These are phyloP conservation scores for Onychorhynchus coronatus DNA, from an alignment of 2,113 vertebrate species.

Conservation along the genomic window DNA sequence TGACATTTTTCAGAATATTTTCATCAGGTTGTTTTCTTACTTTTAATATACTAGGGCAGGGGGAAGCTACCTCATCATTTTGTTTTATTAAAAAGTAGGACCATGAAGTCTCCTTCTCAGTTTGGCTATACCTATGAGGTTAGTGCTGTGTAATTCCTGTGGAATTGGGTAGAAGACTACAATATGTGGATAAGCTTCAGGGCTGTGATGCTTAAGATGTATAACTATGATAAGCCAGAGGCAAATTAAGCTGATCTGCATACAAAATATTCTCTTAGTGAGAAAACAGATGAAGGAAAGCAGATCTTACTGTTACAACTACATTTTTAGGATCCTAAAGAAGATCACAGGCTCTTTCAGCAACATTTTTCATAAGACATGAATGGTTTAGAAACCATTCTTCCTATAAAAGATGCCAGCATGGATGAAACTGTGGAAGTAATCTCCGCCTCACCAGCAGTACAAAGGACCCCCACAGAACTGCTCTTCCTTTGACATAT, in stretches of 20 bases:
- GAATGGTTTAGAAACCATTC: not conserved
- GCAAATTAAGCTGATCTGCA: not conserved
- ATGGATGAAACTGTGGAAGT: not conserved
- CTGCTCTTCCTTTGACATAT: not conserved
- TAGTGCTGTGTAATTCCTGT: not conserved
- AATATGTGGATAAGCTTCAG: not conserved
- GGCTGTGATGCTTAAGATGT: not conserved
- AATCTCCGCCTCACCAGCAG: not conserved
- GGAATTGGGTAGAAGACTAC: not conserved
- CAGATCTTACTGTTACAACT: not conserved
- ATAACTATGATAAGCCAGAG: not conserved
- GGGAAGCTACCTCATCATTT: not conserved
- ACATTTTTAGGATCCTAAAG: not conserved
- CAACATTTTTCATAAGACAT: not conserved
- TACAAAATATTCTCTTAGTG: not conserved
- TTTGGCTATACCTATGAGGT: not conserved
- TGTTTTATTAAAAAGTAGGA: not conserved
- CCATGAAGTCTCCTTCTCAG: not conserved
- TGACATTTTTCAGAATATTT: constrained; percentile 9
- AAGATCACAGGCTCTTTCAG: not conserved
- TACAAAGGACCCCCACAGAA: not conserved
- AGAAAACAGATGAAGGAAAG: not conserved
- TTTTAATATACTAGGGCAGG: not conserved
- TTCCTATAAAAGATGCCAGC: not conserved
- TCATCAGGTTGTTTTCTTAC: not conserved